Evolutionary conservation across 1,140 invertebrate genomes (phyloP).

Genomic region (Hestina assimilis): DNA sequence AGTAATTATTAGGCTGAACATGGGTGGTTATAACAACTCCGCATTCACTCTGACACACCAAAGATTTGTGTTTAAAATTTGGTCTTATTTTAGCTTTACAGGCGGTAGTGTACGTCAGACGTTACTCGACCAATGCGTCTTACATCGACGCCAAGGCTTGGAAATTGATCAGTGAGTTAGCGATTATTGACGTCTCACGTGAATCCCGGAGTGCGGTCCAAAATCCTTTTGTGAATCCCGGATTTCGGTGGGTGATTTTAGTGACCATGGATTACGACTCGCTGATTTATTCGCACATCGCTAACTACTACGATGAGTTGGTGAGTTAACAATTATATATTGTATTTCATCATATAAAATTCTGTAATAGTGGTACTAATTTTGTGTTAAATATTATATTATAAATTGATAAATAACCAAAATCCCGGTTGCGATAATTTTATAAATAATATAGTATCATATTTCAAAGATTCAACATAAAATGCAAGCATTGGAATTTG

Average conservation of each 20-base stretch:
- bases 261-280: slow-evolving; percentile 72
- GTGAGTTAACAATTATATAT: slow-evolving; percentile 35
- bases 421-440: too few relatives aligned
- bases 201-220: slow-evolving; percentile 1
- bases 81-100: slow-evolving; percentile 78
- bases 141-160: slow-evolving; percentile 58
- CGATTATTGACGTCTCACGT: slow-evolving; percentile 6
- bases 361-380: too few relatives aligned
- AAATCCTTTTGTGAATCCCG: slow-evolving; percentile 3
- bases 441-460: too few relatives aligned
- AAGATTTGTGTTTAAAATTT: slow-evolving; percentile 78
- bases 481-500: not conserved
- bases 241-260: slow-evolving; percentile 34
- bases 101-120: slow-evolving; percentile 69
- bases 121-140: slow-evolving; percentile 72
- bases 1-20: slow-evolving; percentile 2
- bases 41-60: slow-evolving; percentile 45
- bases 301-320: slow-evolving; percentile 73
- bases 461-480: too few relatives aligned
- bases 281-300: slow-evolving; percentile 68
- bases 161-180: slow-evolving; percentile 32
- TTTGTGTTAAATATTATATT: too few relatives aligned
- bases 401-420: too few relatives aligned
- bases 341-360: not conserved
- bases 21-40: slow-evolving; percentile 48